Evolutionary conservation across 2,113 vertebrate genomes (phyloP), one percentile per base, ranked within the genome.

Genomic region (Galeopterus variegatus): DNA sequence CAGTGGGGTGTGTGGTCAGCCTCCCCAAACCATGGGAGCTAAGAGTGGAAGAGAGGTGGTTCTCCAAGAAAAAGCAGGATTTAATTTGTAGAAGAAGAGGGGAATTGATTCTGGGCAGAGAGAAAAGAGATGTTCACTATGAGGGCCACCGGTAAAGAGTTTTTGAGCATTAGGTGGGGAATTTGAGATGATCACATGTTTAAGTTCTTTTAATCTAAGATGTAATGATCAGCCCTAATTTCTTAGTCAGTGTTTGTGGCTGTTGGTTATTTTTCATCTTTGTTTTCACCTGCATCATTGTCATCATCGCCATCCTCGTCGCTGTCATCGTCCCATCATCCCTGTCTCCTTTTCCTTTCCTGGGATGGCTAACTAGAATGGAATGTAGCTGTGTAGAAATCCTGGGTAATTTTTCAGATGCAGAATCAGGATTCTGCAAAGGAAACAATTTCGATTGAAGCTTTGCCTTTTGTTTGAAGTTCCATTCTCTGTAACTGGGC

Each of bases 331-430:
- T 89, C 41, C 31, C 12, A 5, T 50, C 33, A 8, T 56, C 3
- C 36, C 45, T 0, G 0, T 14, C 1, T 28, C 18, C 26, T 41
- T 7, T 31, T n/a, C 11, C 26, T 70, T 45, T 33, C 3, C 52
- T 70, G 52, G 65, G 50, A 23, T n/a, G 45, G 28, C 69, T 62
- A 23, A 54, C 11, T 17, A 13, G 75, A 26, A 14, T 19, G 15
- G 54, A 33, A 18, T 14, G 31, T 23, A 5, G 56, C 45, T 23
- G 8, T 75, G 0, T 33, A 7, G 90, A 54, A 31, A 52, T 67
- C 60, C 24, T 15, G 21, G 10, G 33, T 52, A 26, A 23, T 89
- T 58, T 65, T 54, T 82, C 31, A 31, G 24, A 26, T n/a, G 19
- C 26, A 41, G 6, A 36, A 4, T 52, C 33, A 7, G 48, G 41